Evolutionary conservation across 1,140 invertebrate species (phyloP).

Genomic region (Heterodera schachtii): DNA sequence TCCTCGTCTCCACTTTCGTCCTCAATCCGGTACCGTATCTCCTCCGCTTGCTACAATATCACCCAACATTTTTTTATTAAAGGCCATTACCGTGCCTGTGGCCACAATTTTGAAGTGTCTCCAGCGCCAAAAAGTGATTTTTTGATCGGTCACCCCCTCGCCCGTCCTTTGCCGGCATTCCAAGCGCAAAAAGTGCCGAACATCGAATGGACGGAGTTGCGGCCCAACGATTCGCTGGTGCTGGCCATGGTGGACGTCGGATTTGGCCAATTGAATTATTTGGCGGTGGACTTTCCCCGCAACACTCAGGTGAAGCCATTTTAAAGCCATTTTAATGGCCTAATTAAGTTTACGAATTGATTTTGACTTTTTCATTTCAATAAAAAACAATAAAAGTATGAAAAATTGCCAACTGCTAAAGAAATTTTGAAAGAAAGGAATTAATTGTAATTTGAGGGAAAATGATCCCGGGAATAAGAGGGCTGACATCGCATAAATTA

Average conservation of each 20-base stretch:
- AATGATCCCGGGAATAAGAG: too few species aligned
- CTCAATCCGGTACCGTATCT: conserved; percentile 41
- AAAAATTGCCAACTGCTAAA: too few species aligned
- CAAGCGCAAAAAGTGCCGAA: conserved; percentile 47
- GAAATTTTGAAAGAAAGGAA: too few species aligned
- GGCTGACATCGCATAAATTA: too few species aligned
- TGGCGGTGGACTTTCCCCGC: conserved; percentile 58
- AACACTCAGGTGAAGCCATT: conserved; percentile 45
- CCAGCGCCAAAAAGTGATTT: conserved; percentile 3
- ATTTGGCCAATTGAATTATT: conserved; percentile 55
- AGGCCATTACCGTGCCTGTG: conserved; percentile 60
- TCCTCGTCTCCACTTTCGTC: conserved; percentile 50
- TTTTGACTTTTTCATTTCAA: not conserved
- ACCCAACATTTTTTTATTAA: not conserved
- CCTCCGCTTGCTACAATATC: not conserved
- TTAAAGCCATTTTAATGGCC: too few species aligned
- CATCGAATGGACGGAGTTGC: conserved; percentile 55
- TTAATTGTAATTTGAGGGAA: too few species aligned
- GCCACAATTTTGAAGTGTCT: conserved; percentile 52
- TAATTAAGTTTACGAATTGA: not conserved
- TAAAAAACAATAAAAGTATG: too few species aligned
- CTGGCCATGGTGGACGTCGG: conserved; percentile 58
- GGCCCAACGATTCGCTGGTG: conserved; percentile 47
- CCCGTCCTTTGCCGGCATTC: conserved; percentile 51
- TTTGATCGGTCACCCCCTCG: conserved; percentile 51